These are phyloP conservation scores for Pogonus chalceus DNA, from an alignment of 1,140 invertebrate species.

Conservation along the genomic window DNA sequence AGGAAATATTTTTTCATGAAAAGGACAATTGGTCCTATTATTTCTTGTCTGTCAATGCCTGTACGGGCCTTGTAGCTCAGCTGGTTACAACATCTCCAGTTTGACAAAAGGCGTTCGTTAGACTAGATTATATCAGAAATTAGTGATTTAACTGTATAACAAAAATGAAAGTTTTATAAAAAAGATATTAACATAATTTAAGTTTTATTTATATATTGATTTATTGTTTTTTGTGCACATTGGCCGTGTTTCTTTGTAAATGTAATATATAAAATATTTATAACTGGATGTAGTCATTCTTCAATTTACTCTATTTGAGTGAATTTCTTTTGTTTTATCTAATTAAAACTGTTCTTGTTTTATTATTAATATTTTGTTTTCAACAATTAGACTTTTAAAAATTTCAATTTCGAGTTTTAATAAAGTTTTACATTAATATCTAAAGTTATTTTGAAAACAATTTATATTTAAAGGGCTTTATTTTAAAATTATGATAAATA, in stretches of 20 bases:
- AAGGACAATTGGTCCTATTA: not conserved
- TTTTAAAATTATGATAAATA: no score
- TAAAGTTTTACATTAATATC: no score
- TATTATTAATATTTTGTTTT: no score
- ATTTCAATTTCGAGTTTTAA: no score
- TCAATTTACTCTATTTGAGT: no score
- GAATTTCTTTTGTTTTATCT: no score
- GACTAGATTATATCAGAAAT: not conserved
- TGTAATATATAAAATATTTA: conserved; percentile 8
- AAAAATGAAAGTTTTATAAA: conserved; percentile 5
- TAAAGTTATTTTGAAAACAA: no score
- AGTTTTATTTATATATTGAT: conserved; percentile 8
- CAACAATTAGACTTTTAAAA: no score
- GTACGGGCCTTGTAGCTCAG: not conserved
- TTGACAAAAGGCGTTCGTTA: not conserved
- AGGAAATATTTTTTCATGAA: not conserved
- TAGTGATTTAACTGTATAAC: conserved; percentile 5
- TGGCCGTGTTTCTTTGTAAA: conserved; percentile 3
- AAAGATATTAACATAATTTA: conserved; percentile 2
- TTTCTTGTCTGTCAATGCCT: conserved; percentile 1
- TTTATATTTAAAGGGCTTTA: no score
- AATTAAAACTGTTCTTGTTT: no score
- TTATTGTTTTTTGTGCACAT: conserved; percentile 6
- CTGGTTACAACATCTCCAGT: not conserved
- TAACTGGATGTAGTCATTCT: no score